Conservation (phyloP, 1,140 invertebrate species). For the Notospermus geniculatus region DNA sequence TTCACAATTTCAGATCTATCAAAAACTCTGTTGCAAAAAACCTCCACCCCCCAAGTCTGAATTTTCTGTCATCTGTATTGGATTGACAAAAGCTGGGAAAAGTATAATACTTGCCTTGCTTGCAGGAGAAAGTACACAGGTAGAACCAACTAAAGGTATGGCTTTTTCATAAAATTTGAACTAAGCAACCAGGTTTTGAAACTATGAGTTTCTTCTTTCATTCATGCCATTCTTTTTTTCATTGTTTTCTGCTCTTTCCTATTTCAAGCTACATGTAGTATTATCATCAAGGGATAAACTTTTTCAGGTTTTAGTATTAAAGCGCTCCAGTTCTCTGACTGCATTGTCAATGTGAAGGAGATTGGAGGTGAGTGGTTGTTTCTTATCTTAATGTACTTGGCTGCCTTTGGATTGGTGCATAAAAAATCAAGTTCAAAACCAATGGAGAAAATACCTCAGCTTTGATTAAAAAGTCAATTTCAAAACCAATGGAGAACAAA, state of each 20-base stretch:
- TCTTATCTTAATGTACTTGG: too few relatives aligned
- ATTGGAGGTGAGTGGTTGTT: constrained; percentile 39
- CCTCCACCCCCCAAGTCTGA: constrained; percentile 37
- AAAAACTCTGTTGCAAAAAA: constrained; percentile 40
- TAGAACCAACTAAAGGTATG: constrained; percentile 52
- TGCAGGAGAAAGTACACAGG: constrained; percentile 49
- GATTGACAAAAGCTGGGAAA: constrained; percentile 50
- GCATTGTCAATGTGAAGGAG: constrained; percentile 51
- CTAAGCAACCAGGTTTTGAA: too few relatives aligned
- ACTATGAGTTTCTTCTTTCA: too few relatives aligned
- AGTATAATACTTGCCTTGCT: constrained; percentile 50
- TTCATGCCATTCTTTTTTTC: too few relatives aligned
- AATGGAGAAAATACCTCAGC: too few relatives aligned
- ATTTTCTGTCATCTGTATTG: constrained; percentile 49
- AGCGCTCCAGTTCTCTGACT: constrained; percentile 48
- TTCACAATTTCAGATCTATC: constrained; percentile 34
- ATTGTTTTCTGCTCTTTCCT: too few relatives aligned
- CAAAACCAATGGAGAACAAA: too few relatives aligned
- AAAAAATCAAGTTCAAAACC: too few relatives aligned
- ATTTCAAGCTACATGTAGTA: constrained; percentile 23
- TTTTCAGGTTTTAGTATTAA: constrained; percentile 56
- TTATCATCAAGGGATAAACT: too few relatives aligned
- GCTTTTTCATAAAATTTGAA: too few relatives aligned
- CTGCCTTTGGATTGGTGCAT: too few relatives aligned
- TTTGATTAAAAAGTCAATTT: too few relatives aligned